phyloP scores from a whole-genome alignment of 2,797 vertebrate genomes.

The Spondyliosoma cantharus region DNA sequence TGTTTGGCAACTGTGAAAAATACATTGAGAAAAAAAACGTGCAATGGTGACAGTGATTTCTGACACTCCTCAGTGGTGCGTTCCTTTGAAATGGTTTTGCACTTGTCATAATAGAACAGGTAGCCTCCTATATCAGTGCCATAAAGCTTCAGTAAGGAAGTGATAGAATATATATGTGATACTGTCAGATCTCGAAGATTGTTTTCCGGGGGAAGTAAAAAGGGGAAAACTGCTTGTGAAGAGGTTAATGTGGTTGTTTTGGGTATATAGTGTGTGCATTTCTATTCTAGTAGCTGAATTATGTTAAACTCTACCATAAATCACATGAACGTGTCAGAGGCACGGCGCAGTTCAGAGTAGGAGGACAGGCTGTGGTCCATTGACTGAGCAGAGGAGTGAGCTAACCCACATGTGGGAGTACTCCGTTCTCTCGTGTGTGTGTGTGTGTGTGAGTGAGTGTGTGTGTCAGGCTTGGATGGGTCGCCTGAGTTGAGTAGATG shows the following conservation, averaged over 20 bases:
- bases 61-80: too few relatives aligned
- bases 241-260: background rate
- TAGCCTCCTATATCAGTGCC: too few relatives aligned
- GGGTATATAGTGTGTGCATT: background rate
- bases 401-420: conserved; percentile 55
- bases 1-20: too few relatives aligned
- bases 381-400: conserved; percentile 59
- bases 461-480: conserved; percentile 55
- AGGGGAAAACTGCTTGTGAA: background rate
- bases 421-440: conserved; percentile 7
- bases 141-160: too few relatives aligned
- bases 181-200: background rate
- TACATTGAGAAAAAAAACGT: too few relatives aligned
- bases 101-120: too few relatives aligned
- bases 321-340: conserved; percentile 10
- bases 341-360: conserved; percentile 30
- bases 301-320: conserved; percentile 19
- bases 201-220: background rate
- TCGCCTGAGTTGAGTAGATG: conserved; percentile 73
- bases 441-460: conserved; percentile 36
- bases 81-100: too few relatives aligned
- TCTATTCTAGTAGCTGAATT: background rate
- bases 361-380: conserved; percentile 47
- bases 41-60: too few relatives aligned
- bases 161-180: background rate